Base-by-base conservation (phyloP, 1,140 invertebrate species). In the Aphelenchoides besseyi region DNA sequence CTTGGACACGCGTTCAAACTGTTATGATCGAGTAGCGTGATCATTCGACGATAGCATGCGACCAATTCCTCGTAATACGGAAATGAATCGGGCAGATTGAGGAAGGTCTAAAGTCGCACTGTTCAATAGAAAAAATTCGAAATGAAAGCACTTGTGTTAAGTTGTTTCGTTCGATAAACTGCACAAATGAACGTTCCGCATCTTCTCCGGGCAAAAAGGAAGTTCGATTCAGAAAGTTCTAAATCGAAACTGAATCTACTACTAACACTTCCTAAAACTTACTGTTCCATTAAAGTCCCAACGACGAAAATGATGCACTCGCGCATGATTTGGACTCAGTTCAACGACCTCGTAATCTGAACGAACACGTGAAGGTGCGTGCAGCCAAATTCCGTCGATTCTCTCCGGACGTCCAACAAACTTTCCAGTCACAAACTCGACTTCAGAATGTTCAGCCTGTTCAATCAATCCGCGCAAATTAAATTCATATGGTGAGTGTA, bases 351-450 rank as follows among this genome's bases (percentile, higher is more conserved):
- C 67, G 29, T 69, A 69, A 23, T 30, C 67, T 12, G 28, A 26
- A 16, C 68, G n/a, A 16, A 69, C 64, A 18, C 68, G n/a, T 37
- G 67, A n/a, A 12, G 67, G 67, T 12, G 67, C 67, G 32, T 69
- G 67, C 18, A 69, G 23, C 67, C 67, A 69, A 2, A 69, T 69
- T 29, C 67, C 67, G 33, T 69, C 67, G 61, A 69, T 69, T 69
- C 64, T 16, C 18, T 16, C 57, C 61, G 67, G 67, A 1, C 57
- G 57, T 18, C 67, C 67, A 37, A 69, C 67, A 71, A 69, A 69
- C 32, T 69, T 69, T 16, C 67, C 67, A 2, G 67, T 69, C 16
- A 29, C 32, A 12, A 66, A 30, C 12, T 69, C 29, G 9, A 12
- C n/a, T 30, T 68, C 66, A 29, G n/a, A 12, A 9, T 16, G 23